Evolutionary conservation across 2,888 invertebrate genomes (phyloP), one percentile per base, ranked within the genome.

Genomic region (Hypercompe scribonia): DNA sequence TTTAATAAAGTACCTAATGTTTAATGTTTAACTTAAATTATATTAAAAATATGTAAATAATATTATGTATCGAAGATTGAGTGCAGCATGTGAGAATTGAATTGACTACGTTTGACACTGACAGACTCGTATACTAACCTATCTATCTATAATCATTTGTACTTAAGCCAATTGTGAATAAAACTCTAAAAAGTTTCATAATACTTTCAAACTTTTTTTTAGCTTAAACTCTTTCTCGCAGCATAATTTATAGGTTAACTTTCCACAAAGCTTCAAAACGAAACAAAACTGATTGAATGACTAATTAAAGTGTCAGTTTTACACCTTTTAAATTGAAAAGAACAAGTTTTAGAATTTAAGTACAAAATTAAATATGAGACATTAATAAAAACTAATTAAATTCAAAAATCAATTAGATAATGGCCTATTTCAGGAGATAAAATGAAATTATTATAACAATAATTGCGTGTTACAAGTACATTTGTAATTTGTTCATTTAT

Each of bases 231-330:
- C 64, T 71, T 65, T 73, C 64, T 66, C 58, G 34, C 18, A 50
- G 61, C 58, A 68, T 81, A 80, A 84, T 80, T 84, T 79, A 84
- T 78, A 70, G 71, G 77, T 1, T 10, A 39, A 11, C 71, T 65
- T 54, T 71, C 33, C 64, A 75, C 76, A 63, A 76, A 79, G 67
- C 77, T 80, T 70, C 67, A 67, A 73, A 67, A n/a, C n/a, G 58
- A 69, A 76, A 24, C 8, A 79, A 80, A 79, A 81, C 78, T 71
- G 72, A 81, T 78, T 65, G 74, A 81, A 75, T 72, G 71, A n/a
- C 66, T 28, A 67, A 28, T 67, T 73, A 28, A 5, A 5, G n/a
- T 39, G 66, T 50, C 24, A 5, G 33, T 66, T 33, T 65, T 61
- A 18, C 24, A 46, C 13, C 10, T 5, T 65, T 42, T 8, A 3